Evolutionary conservation across 2,113 vertebrate species (phyloP).

Genomic region (Carassius carassius): DNA sequence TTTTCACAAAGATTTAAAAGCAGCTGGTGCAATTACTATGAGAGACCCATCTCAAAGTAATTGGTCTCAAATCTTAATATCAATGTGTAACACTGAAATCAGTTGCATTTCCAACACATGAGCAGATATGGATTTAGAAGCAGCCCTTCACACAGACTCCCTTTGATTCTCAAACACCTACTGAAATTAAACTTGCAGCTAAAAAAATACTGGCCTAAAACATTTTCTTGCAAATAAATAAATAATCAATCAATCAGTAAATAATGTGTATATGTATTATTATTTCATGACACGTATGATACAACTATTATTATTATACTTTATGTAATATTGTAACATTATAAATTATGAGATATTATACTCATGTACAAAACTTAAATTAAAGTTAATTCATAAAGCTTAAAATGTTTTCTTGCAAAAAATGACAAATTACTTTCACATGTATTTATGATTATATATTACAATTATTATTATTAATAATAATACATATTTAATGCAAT

Average conservation of each 20-base stretch:
- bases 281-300: neutral
- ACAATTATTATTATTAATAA: no score
- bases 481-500: neutral
- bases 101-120: no score
- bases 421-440: neutral
- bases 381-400: neutral
- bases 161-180: neutral
- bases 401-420: neutral
- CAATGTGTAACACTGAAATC: slow-evolving; percentile 5
- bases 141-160: neutral
- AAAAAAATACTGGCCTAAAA: no score
- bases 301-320: neutral
- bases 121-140: no score
- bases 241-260: neutral
- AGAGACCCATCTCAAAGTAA: neutral
- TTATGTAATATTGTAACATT: neutral
- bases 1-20: slow-evolving; percentile 28
- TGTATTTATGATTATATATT: neutral
- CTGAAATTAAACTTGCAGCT: no score
- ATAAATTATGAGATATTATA: neutral
- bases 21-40: slow-evolving; percentile 11
- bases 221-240: no score
- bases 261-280: neutral
- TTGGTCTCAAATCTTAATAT: slow-evolving; percentile 22
- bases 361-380: neutral